Conservation (phyloP, 2,113 vertebrate genomes). For the Procavia capensis region DNA sequence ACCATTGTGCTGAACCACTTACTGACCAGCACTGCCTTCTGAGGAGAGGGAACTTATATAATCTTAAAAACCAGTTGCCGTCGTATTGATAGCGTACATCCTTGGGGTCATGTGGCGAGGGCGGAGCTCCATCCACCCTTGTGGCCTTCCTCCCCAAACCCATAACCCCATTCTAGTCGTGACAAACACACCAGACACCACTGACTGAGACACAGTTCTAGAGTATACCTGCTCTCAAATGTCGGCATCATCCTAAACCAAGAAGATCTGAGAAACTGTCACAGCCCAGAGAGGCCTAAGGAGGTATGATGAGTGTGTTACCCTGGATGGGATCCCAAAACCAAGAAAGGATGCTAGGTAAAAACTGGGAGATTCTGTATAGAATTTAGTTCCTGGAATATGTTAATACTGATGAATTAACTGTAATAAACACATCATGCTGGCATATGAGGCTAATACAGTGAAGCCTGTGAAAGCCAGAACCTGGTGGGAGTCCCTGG, state of each 20-base stretch:
- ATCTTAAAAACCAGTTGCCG: not conserved
- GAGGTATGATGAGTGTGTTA: not conserved
- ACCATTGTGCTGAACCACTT: not conserved
- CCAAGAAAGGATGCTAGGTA: not conserved
- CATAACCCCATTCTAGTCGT: not conserved
- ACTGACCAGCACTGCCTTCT: not conserved
- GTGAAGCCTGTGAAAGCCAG: no score
- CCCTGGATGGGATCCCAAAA: not conserved
- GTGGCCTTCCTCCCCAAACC: not conserved
- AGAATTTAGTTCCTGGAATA: not conserved
- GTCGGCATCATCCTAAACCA: not conserved
- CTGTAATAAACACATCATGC: rapidly evolving
- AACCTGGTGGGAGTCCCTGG: no score
- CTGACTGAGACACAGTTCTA: not conserved
- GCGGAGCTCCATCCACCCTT: not conserved
- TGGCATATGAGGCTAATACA: not conserved
- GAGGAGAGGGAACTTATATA: not conserved
- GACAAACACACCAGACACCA: not conserved
- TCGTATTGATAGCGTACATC: not conserved
- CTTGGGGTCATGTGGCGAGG: no score
- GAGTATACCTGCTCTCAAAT: not conserved
- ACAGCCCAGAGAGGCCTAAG: no score
- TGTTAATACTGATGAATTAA: not conserved
- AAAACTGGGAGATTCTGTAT: not conserved
- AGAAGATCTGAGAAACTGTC: not conserved